These are phyloP conservation scores for Drosophila dunni DNA, from an alignment of 1,140 invertebrate species.

Conservation along the genomic window DNA sequence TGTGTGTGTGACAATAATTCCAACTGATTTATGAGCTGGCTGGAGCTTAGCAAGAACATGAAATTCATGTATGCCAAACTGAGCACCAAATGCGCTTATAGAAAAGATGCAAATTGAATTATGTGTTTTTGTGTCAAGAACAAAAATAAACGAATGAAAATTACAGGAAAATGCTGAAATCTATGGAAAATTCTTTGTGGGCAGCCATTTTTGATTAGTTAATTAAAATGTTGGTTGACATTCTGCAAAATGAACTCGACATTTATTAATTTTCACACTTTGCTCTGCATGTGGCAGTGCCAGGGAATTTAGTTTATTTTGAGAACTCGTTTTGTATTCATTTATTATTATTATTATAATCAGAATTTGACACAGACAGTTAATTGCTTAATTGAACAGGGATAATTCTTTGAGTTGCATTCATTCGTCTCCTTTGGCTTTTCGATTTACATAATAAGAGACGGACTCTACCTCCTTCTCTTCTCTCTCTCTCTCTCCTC, in stretches of 20 bases:
- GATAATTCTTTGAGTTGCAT: slow-evolving; percentile 33
- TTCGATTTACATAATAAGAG: slow-evolving; percentile 71
- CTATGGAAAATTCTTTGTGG: slow-evolving; percentile 18
- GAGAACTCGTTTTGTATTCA: not conserved
- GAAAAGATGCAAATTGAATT: slow-evolving; percentile 72
- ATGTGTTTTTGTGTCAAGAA: slow-evolving; percentile 41
- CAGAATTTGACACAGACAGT: slow-evolving; percentile 54
- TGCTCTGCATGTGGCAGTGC: slow-evolving; percentile 38
- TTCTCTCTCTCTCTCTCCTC: too few species aligned
- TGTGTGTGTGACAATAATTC: slow-evolving; percentile 72
- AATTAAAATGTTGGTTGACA: slow-evolving; percentile 71
- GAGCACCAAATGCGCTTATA: slow-evolving; percentile 61
- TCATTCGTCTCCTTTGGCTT: slow-evolving; percentile 37
- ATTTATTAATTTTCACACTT: slow-evolving; percentile 67
- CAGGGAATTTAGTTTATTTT: too few species aligned
- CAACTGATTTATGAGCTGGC: slow-evolving; percentile 66
- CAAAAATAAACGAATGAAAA: slow-evolving; percentile 48
- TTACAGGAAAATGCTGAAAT: slow-evolving; percentile 9
- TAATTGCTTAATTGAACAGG: slow-evolving; percentile 71
- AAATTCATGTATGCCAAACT: not conserved
- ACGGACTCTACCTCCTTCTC: too few species aligned
- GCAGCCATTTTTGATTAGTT: slow-evolving; percentile 65
- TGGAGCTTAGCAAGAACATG: slow-evolving; percentile 34
- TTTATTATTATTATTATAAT: slow-evolving; percentile 23
- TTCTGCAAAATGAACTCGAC: slow-evolving; percentile 63